These are phyloP conservation scores for Iselma pallidipennis DNA, from an alignment of 2,888 invertebrate species.

Conservation along the genomic window DNA sequence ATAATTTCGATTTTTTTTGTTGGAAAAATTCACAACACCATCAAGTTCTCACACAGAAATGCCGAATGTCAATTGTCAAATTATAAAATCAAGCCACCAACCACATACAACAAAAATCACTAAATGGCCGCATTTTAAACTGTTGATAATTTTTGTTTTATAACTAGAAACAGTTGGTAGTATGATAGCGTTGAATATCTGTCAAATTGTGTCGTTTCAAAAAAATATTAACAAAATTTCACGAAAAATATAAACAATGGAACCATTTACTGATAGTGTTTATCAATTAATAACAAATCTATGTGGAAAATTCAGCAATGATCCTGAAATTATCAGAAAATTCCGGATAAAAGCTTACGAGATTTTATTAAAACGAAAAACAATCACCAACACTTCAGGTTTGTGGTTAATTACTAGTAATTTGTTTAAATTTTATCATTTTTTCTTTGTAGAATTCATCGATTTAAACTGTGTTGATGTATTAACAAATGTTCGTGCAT, in stretches of 20 bases:
- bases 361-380: conserved; percentile 37
- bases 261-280: conserved; percentile 27
- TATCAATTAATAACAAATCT: conserved; percentile 47
- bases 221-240: too few relatives aligned
- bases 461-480: conserved; percentile 44
- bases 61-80: too few relatives aligned
- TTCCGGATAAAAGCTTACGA: conserved; percentile 46
- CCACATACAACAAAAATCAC: too few relatives aligned
- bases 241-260: too few relatives aligned
- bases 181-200: too few relatives aligned
- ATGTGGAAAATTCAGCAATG: conserved; percentile 44
- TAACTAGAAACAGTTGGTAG: too few relatives aligned
- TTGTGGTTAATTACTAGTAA: background rate
- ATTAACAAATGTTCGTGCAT: conserved; percentile 44
- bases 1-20: background rate
- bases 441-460: conserved; percentile 32
- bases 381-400: background rate
- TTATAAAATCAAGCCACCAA: too few relatives aligned
- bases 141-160: too few relatives aligned
- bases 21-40: background rate
- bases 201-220: too few relatives aligned
- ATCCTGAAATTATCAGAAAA: conserved; percentile 35
- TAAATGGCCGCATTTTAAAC: too few relatives aligned
- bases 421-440: background rate
- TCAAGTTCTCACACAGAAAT: background rate